These are phyloP conservation scores for Tamandua tetradactyla DNA, from an alignment of 2,797 vertebrate species.

Conservation along the genomic window DNA sequence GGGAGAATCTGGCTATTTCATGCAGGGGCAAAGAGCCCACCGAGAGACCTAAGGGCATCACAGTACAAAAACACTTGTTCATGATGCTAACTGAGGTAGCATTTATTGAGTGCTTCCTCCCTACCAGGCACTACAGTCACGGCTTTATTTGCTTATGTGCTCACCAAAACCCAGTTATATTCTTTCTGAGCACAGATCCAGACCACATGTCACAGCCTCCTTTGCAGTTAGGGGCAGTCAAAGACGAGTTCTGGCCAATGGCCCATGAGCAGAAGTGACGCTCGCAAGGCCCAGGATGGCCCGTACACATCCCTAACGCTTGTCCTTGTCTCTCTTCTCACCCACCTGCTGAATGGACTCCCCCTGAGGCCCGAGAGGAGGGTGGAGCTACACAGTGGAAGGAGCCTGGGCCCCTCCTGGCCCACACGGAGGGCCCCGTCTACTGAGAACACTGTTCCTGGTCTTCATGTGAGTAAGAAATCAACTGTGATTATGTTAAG, in stretches of 20 bases:
- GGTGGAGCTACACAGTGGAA: background rate
- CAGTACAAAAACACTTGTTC: background rate
- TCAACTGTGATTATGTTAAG: background rate
- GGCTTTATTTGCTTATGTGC: background rate
- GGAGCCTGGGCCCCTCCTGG: background rate
- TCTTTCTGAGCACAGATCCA: background rate
- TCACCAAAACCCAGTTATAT: background rate
- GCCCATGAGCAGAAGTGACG: background rate
- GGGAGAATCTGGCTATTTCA: too few relatives aligned
- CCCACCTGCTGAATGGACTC: background rate
- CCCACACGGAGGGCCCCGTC: background rate
- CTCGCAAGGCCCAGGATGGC: fast-evolving
- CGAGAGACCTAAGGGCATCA: background rate
- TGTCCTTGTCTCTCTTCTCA: background rate
- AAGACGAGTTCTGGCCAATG: background rate
- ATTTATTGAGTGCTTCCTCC: background rate
- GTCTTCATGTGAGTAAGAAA: background rate
- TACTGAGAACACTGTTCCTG: background rate
- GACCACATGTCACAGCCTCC: too few relatives aligned
- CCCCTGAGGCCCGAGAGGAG: background rate
- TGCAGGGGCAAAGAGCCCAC: background rate
- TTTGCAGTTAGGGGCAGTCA: background rate
- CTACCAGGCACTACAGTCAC: background rate
- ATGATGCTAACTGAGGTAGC: background rate
- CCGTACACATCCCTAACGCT: too few relatives aligned